Conservation (phyloP, 2,888 invertebrate genomes). For the Phytoseiulus persimilis region DNA sequence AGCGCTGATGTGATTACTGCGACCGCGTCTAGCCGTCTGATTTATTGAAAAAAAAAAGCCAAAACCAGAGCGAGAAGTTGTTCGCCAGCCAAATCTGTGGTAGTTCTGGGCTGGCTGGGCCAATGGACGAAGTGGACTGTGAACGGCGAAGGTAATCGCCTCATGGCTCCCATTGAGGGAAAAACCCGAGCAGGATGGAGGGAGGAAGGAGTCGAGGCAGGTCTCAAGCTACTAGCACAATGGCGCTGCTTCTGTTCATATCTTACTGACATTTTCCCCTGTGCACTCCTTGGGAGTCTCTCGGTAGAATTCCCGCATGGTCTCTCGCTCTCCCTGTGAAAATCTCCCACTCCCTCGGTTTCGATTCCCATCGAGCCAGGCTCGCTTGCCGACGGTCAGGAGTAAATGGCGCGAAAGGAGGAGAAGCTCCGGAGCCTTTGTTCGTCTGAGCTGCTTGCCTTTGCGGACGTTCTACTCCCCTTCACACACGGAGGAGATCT, state of each 20-base stretch:
- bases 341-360: background rate
- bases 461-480: background rate
- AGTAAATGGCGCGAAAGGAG: constrained; percentile 5
- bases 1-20: background rate
- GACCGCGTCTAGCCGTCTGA: background rate
- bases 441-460: background rate
- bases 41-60: background rate
- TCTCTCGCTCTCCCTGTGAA: background rate
- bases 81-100: background rate
- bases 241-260: background rate
- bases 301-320: background rate
- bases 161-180: background rate
- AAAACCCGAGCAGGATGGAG: background rate
- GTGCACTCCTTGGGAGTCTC: background rate
- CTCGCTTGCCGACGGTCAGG: background rate
- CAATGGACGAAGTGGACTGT: constrained; percentile 5
- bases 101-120: background rate
- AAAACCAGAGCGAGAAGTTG: background rate
- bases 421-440: background rate
- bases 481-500: background rate
- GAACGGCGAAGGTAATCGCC: background rate
- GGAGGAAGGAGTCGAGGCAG: background rate
- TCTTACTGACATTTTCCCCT: background rate
- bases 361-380: background rate
- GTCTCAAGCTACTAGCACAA: background rate